phyloP scores from a whole-genome alignment of 2,797 vertebrate species.

The Coracias cyanogaster region DNA sequence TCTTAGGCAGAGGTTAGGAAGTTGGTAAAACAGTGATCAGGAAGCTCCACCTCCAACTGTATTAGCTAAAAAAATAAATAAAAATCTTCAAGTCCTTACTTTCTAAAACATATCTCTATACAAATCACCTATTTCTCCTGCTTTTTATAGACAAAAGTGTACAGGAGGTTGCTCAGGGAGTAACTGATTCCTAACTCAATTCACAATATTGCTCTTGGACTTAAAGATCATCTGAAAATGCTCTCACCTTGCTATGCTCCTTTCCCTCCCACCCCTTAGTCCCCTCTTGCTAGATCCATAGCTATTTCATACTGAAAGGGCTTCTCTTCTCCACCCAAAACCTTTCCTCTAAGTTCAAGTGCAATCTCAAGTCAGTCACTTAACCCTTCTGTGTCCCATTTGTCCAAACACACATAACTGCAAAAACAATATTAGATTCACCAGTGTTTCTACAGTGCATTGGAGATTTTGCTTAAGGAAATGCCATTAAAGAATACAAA shows the following conservation, averaged over 20 bases:
- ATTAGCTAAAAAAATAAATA: neutral
- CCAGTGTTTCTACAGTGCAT: neutral
- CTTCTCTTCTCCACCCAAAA: neutral
- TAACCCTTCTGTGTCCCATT: neutral
- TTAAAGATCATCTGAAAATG: neutral
- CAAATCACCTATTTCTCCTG: neutral
- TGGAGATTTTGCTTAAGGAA: neutral
- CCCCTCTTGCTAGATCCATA: neutral
- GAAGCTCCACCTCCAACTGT: neutral
- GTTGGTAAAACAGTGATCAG: neutral
- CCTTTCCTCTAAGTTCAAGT: neutral
- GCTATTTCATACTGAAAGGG: neutral
- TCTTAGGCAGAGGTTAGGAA: neutral
- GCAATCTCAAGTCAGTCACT: neutral
- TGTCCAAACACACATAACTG: neutral
- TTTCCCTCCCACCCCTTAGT: neutral
- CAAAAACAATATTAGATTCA: neutral
- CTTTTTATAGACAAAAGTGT: neutral
- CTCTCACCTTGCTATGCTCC: neutral
- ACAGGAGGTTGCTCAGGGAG: neutral
- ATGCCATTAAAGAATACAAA: neutral
- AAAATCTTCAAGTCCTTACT: neutral
- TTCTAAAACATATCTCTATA: neutral
- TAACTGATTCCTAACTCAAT: neutral
- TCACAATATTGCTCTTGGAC: neutral